phyloP scores from a whole-genome alignment of 2,113 vertebrate species.

The Melanostigma gelatinosum region DNA sequence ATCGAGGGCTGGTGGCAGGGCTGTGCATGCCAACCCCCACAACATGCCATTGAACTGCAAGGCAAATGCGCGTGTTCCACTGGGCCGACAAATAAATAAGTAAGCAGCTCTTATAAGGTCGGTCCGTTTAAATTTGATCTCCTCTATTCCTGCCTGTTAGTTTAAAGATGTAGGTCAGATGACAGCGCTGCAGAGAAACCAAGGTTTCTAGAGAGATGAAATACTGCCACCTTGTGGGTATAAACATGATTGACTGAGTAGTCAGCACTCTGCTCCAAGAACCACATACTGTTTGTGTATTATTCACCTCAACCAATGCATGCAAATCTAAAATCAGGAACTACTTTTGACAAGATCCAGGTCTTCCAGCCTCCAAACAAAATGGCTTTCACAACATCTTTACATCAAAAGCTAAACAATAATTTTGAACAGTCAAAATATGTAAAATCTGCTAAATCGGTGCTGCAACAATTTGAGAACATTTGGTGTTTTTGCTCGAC shows the following conservation, averaged over 20 bases:
- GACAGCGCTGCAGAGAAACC: constrained; percentile 54
- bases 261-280: neutral
- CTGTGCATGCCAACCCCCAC: constrained; percentile 11
- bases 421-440: neutral
- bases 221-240: constrained; percentile 75
- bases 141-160: constrained; percentile 53
- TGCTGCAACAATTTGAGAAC: neutral
- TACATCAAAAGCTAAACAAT: neutral
- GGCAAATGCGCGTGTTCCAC: constrained; percentile 30
- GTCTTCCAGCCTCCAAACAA: neutral
- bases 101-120: constrained; percentile 50
- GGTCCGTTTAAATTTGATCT: constrained; percentile 52
- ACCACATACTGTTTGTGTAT: neutral
- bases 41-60: constrained; percentile 5
- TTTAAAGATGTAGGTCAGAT: constrained; percentile 80
- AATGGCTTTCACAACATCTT: neutral
- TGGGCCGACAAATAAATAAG: constrained; percentile 60
- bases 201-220: constrained; percentile 27
- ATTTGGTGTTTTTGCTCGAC: neutral
- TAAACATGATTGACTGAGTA: neutral
- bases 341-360: neutral
- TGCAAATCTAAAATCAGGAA: neutral
- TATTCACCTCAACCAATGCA: constrained; percentile 1
- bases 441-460: neutral
- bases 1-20: constrained; percentile 38